A percentile compares a stretch with the other conserved stretches of the same genome.
These are phyloP conservation scores for Actinia tenebrosa DNA, from an alignment of 64 coral and sea anemone genomes.

Conservation along the genomic window DNA sequence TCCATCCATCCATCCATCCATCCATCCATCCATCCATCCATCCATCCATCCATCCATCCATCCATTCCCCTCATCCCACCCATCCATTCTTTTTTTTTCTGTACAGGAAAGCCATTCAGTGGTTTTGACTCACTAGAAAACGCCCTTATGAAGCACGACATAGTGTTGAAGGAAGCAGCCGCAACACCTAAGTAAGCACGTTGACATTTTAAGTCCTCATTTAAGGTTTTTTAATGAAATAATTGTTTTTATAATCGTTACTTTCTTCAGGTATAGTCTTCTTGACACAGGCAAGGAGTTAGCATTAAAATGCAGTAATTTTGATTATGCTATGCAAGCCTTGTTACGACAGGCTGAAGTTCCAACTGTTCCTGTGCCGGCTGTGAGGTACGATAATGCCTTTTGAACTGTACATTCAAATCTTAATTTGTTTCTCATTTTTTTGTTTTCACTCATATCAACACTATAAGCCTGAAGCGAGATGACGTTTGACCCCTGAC, in stretches of 20 bases:
- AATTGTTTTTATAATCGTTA: background rate
- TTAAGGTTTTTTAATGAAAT: background rate
- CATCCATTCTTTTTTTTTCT: background rate
- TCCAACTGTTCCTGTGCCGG: slow-evolving; percentile 34
- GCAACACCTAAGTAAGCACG: slow-evolving; percentile 36
- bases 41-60: no score
- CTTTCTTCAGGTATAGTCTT: slow-evolving; percentile 32
- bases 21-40: no score
- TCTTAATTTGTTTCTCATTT: background rate
- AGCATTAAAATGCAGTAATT: slow-evolving; percentile 36
- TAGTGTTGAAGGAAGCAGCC: slow-evolving; percentile 44
- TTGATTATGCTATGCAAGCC: slow-evolving; percentile 50
- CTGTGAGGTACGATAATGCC: background rate
- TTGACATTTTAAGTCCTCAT: background rate
- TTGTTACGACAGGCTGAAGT: slow-evolving; percentile 31
- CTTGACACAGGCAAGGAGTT: slow-evolving; percentile 25
- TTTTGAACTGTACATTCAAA: background rate
- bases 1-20: no score
- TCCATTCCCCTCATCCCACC: no score
- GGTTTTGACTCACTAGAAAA: slow-evolving; percentile 53
- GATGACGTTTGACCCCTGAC: no score
- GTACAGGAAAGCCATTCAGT: slow-evolving; percentile 39
- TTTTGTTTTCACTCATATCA: no score
- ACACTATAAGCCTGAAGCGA: no score
- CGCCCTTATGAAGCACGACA: slow-evolving; percentile 42